Base-by-base conservation (phyloP, 2,888 invertebrate genomes). In the Augiades crinisus region DNA sequence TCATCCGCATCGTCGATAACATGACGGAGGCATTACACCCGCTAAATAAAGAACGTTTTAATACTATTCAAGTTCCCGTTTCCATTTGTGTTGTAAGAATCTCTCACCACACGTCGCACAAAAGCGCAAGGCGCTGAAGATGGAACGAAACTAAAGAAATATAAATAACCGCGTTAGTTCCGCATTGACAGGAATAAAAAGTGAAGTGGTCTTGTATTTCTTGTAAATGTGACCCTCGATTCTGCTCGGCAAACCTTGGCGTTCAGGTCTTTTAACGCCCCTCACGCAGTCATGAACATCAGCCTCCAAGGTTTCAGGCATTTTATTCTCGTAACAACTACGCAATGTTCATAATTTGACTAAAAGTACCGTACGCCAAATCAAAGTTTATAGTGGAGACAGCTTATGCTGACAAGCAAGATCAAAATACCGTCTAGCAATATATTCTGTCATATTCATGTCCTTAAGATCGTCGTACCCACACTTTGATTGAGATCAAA, bases 221-320 rank as follows among this genome's bases (percentile, higher is more conserved):
- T 31, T 40, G 47, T 40, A 33, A 22, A 19, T 33, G 34, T 31
- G 49, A 41, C 27, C 33, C 49, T 49, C 33, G 49, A 24, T 49
- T 49, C 40, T 49, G 49, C 49, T 49, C 41, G 41, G 49, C 49
- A 49, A 49, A 49, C 49, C 49, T 49, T 49, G 40, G 34, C 49
- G 34, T 49, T 49, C 41, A 49, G 17, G 17, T 41, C 17, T 49
- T 31, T 41, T 17, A 19, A 41, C 24, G 49, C 31, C 49, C 17
- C 8, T 49, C 17, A 41, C 34, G 41, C 33, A 41, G 12, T 40
- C 41, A 34, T 13, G 49, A 33, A 49, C 49, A 34, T 24, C 24
- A 34, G 16, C 3, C 41, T 16, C 34, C 33, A 41, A 41, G 24
- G 41, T 49, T 49, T 34, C 34, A 49, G 34, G 33, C 22, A 47